A percentile compares a stretch with the other conserved stretches of the same genome.
Evolutionary conservation across 2,797 vertebrate genomes (phyloP).

Genomic region (Tauraco hartlaubi): DNA sequence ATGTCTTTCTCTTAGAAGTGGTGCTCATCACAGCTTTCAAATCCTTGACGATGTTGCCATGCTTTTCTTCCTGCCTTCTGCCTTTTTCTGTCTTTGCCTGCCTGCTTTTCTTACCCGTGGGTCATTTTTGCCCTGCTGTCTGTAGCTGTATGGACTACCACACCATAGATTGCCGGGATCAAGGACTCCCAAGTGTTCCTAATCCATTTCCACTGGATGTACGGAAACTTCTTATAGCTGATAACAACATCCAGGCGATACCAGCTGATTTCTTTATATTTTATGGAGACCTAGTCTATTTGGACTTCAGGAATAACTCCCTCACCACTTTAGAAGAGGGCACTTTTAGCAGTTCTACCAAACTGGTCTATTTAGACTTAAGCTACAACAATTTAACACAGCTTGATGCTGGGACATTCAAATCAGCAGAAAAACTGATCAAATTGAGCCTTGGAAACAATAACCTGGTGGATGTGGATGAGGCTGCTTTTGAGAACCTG

Average conservation of each 20-base stretch:
- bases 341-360: conserved; percentile 93
- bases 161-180: conserved; percentile 95
- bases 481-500: conserved; percentile 93
- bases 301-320: conserved; percentile 97
- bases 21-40: conserved; percentile 46
- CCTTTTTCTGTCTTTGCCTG: conserved; percentile 80
- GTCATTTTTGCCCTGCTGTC: conserved; percentile 88
- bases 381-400: conserved; percentile 96
- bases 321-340: conserved; percentile 91
- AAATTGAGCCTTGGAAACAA: conserved; percentile 94
- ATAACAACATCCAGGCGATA: conserved; percentile 93
- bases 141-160: conserved; percentile 94
- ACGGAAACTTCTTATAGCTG: conserved; percentile 91
- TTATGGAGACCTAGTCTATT: conserved; percentile 94
- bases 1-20: conserved; percentile 74
- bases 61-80: conserved; percentile 84
- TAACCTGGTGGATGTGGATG: conserved; percentile 88
- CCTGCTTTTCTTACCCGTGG: conserved; percentile 83
- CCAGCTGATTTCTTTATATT: conserved; percentile 95
- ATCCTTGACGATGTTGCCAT: conserved; percentile 88
- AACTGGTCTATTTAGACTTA: conserved; percentile 94
- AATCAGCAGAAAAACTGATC: conserved; percentile 91
- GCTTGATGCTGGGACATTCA: conserved; percentile 91
- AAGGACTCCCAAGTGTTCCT: conserved; percentile 91
- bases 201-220: conserved; percentile 93